Base-by-base conservation (phyloP, 2,113 vertebrate genomes). In the Oceanodroma tethys region DNA sequence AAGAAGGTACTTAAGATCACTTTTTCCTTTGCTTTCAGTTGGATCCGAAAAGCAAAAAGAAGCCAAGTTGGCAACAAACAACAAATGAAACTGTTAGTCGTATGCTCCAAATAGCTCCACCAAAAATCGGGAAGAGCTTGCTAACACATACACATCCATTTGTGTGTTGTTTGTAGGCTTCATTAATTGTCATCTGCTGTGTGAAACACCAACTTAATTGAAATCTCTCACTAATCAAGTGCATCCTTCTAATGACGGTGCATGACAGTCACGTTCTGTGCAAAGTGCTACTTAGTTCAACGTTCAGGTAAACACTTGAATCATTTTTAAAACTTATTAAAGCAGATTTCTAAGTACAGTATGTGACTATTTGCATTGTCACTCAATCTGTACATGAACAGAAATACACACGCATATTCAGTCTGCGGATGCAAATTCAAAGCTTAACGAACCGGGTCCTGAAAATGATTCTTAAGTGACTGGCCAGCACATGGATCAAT, bases 401-500 rank as follows among this genome's bases (percentile, higher is more conserved):
- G 66, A 73, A 94, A 72, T 14, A 59, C 56, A 72, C 58, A 65
- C 47, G 66, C 8, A 27, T 6, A 2, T 50, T 90, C 32, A 47
- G 18, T 29, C 53, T 80, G 63, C 50, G 88, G 79, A 92, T 90
- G 90, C 90, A 94, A 96, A 96, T 92, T 93, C 88, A 88, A 90
- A 94, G 75, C 85, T 97, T 95, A 97, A 97, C 14, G 82, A 97
- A 93, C 66, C 81, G 0, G 79, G 62, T 83, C 88, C 79, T 81
- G 79, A 71, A 96, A 97, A 97, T 71, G 2, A 90, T 79, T 88
- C 91, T 72, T 86, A 88, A 92, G 88, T 94, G 92, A 74, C 82
- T 94, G 85, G 47, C 71, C 88, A 93, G 42, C 66, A 38, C 58
- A 32, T 2, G 67, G 94, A 90, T 96, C 88, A 0, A 95, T 96